Evolutionary conservation across 2,888 invertebrate species (phyloP), one percentile per base, ranked within the genome.

Genomic region (Saturnia pavonia): DNA sequence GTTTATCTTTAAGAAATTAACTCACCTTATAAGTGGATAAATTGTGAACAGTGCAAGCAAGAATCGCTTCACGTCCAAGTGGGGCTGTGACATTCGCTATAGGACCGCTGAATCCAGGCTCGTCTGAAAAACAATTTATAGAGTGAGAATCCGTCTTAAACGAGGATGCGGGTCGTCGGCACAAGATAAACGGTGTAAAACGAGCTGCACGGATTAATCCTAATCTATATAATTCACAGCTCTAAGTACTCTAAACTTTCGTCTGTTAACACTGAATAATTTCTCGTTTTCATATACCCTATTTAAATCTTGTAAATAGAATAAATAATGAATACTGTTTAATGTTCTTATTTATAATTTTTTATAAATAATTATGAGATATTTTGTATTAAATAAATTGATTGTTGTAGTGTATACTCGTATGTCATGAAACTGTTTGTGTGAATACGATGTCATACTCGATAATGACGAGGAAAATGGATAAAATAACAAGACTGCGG

Each of bases 41-140:
- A 88, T 97, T 97, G 88, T 97, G 96, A 12, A 98, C 98, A 69
- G 96, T 94, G 86, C 98, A 98, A 68, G 96, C 96, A 69, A 98
- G 94, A 69, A 96, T 95, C 9, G 97, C 98, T 89, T 98, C 98
- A 73, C 98, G 95, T 66, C 98, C 97, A 71, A 98, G 96, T 19
- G 98, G 96, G 14, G 96, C 96, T 11, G 98, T 98, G 79, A 97
- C 96, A 91, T 98, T 98, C 77, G 95, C 92, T 82, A 98, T 97
- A 70, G 97, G 97, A 72, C 96, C 96, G 82, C 96, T 96, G 92
- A 98, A 98, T 80, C 96, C 96, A 12, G 97, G 97, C 91, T 96
- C 96, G 91, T 96, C 96, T 96, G 95, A 80, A 88, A 85, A 82
- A 84, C 80, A 65, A 76, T 76, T 73, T 70, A 65, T 51, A 63